These are phyloP conservation scores for Phrynocephalus forsythii DNA, from an alignment of 2,797 vertebrate species.

Conservation along the genomic window DNA sequence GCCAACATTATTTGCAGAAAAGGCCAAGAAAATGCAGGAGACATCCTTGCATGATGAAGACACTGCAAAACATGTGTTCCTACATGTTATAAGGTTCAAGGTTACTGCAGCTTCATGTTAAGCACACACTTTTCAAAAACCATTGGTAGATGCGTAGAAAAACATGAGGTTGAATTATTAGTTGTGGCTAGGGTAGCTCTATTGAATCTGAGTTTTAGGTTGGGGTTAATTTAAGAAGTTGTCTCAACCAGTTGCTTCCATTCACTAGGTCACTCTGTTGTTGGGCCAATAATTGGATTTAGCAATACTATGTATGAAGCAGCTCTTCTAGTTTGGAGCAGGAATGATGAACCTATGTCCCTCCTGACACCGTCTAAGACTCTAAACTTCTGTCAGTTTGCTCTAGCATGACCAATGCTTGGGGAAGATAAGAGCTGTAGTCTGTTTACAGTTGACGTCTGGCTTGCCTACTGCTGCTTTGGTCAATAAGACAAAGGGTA, in stretches of 20 bases:
- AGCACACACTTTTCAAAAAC: background rate
- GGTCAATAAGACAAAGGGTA: background rate
- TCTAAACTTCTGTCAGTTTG: background rate
- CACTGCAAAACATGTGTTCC: background rate
- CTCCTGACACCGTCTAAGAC: too few relatives aligned
- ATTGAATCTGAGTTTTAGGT: too few relatives aligned
- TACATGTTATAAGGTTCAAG: background rate
- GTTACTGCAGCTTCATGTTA: too few relatives aligned
- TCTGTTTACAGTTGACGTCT: background rate
- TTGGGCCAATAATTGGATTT: too few relatives aligned
- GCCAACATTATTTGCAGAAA: too few relatives aligned
- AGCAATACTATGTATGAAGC: too few relatives aligned
- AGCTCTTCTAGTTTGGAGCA: background rate
- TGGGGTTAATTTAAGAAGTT: background rate
- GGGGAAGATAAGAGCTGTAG: background rate
- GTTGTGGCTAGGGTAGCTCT: too few relatives aligned
- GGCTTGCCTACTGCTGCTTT: background rate
- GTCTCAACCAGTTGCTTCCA: too few relatives aligned
- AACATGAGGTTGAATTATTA: background rate
- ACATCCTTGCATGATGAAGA: background rate
- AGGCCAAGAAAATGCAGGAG: background rate
- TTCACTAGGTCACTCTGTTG: too few relatives aligned
- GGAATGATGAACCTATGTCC: background rate
- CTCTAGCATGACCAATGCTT: background rate
- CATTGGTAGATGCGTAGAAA: background rate